Evolutionary conservation across 2,888 invertebrate genomes (phyloP), one percentile per base, ranked within the genome.

Genomic region (Minunthozetes semirufus): DNA sequence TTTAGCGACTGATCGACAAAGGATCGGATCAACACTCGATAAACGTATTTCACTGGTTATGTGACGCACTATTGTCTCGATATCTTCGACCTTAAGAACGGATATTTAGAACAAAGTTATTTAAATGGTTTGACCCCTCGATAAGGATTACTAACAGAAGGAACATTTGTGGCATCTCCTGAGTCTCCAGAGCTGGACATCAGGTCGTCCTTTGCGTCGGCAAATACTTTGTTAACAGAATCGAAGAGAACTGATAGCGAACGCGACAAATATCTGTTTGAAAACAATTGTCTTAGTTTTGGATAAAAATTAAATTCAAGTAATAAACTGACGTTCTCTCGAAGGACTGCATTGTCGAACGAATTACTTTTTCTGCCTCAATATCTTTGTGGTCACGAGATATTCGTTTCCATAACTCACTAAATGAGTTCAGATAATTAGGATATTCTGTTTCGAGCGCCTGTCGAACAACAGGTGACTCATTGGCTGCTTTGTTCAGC

Each of bases 391-490:
- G 33, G 46, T 61, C 61, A 68, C 19, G 72, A 38, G 56, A 33
- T 70, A 71, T 53, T 79, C 88, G 87, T 76, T 88, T 88, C 78
- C 89, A 87, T 79, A 92, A 85, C 81, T 92, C 92, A 81, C 89
- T 87, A 82, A 90, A 92, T 79, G 90, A 87, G 80, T 91, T 88
- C n/a, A 94, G 84, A 53, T 94, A 85, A 82, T 90, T 92, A 6
- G 93, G 93, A 82, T 89, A 94, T 82, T 94, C 93, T 75, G 90
- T 90, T 83, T 94, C 93, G 75, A 94, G 86, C 75, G 91, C 89
- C 83, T 93, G 92, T 80, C 89, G 90, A 61, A 93, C 87, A 79
- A 86, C 85, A 33, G 84, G 83, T 0, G 86, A 85, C 27, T 83
- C 84, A 82, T 77, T 68, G 27, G 56, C 77, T n/a, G 72, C 59